A percentile compares a stretch with the other conserved stretches of the same genome.
Evolutionary conservation across 2,113 vertebrate genomes (phyloP).

Genomic region (Paralichthys olivaceus): DNA sequence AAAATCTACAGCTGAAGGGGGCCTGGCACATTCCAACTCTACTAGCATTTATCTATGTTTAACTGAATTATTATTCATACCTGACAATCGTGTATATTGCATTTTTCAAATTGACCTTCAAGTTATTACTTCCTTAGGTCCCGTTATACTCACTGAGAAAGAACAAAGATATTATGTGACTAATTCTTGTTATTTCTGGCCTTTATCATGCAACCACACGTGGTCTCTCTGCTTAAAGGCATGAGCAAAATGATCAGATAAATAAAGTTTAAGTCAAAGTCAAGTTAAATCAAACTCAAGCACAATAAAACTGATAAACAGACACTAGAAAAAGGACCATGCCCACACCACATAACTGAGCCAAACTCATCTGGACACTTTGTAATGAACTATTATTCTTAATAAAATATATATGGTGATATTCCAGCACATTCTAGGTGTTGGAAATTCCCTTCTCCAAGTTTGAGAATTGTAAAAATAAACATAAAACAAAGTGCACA

Average conservation of each 20-base stretch:
- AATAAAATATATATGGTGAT: not conserved
- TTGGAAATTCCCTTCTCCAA: not conserved
- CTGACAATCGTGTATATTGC: too few species aligned
- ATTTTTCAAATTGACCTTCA: too few species aligned
- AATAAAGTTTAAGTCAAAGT: constrained; percentile 15
- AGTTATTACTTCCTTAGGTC: not conserved
- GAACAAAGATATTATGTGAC: constrained; percentile 1
- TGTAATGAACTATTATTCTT: not conserved
- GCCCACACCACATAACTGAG: constrained; percentile 70
- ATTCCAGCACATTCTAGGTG: not conserved
- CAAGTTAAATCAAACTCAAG: constrained; percentile 28
- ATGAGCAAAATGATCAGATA: constrained; percentile 30
- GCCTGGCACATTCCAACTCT: constrained; percentile 6
- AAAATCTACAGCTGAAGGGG: not conserved
- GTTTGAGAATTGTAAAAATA: constrained; percentile 2
- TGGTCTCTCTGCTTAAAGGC: not conserved
- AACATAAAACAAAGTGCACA: constrained; percentile 14
- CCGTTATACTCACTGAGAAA: not conserved
- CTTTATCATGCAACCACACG: constrained; percentile 30
- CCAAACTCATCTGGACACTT: constrained; percentile 56
- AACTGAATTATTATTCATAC: too few species aligned
- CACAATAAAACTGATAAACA: constrained; percentile 28
- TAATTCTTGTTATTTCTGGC: constrained; percentile 25
- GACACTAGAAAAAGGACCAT: constrained; percentile 52
- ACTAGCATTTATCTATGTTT: not conserved